A percentile compares a stretch with the other conserved stretches of the same genome.
These are phyloP conservation scores for Reticulitermes lucifugus DNA, from an alignment of 2,888 invertebrate genomes.

Conservation along the genomic window DNA sequence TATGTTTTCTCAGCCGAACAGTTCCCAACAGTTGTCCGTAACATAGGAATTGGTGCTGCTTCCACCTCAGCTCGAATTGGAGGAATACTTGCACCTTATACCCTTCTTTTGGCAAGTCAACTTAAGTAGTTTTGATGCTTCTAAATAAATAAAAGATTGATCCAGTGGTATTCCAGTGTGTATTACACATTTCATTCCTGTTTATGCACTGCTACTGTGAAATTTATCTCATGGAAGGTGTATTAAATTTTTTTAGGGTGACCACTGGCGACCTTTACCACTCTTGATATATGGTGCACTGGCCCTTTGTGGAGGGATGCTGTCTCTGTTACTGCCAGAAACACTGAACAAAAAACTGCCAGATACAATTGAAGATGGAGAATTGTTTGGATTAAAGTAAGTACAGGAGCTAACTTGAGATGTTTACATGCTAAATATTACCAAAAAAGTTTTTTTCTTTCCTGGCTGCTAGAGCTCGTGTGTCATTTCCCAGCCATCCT, in stretches of 20 bases:
- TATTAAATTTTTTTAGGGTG: conserved; percentile 61
- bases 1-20: conserved; percentile 81
- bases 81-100: conserved; percentile 72
- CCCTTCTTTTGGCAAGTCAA: conserved; percentile 67
- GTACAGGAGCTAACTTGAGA: conserved; percentile 52
- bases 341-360: conserved; percentile 74
- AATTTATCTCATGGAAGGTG: too few relatives aligned
- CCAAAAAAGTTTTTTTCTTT: too few relatives aligned
- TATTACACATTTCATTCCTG: too few relatives aligned
- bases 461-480: too few relatives aligned
- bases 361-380: conserved; percentile 75
- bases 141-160: too few relatives aligned
- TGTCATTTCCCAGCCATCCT: too few relatives aligned
- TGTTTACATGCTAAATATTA: too few relatives aligned
- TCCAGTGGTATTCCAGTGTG: too few relatives aligned
- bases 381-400: conserved; percentile 70
- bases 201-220: too few relatives aligned
- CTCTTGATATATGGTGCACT: conserved; percentile 70
- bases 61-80: conserved; percentile 74
- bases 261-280: conserved; percentile 71
- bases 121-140: too few relatives aligned
- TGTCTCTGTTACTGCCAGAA: conserved; percentile 73
- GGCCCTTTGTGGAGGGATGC: conserved; percentile 68
- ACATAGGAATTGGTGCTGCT: conserved; percentile 73
- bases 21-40: conserved; percentile 79